These are phyloP conservation scores for Xenopus borealis DNA, from an alignment of 2,113 vertebrate species.

Conservation along the genomic window DNA sequence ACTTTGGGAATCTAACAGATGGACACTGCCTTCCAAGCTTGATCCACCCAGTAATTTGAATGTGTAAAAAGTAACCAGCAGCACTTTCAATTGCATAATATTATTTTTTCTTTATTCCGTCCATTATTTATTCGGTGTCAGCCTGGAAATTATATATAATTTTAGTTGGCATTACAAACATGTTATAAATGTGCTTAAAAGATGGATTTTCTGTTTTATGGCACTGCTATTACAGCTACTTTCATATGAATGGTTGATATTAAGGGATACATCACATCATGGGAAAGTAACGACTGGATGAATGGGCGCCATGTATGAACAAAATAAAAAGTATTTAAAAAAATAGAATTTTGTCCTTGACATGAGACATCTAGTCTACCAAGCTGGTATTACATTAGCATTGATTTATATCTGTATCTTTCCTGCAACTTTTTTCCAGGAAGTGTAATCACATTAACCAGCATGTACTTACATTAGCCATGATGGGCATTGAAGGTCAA, in stretches of 20 bases:
- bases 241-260: neutral
- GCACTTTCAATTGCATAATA: too few relatives aligned
- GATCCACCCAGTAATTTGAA: too few relatives aligned
- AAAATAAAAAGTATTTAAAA: conserved; percentile 3
- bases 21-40: too few relatives aligned
- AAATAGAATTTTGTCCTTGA: conserved; percentile 3
- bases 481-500: conserved; percentile 21
- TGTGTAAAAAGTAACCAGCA: too few relatives aligned
- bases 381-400: conserved; percentile 31
- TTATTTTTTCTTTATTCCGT: too few relatives aligned
- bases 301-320: neutral
- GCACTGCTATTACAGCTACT: neutral
- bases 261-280: neutral
- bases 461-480: conserved; percentile 24
- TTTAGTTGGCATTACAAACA: neutral
- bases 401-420: conserved; percentile 1
- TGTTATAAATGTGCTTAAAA: conserved; percentile 3
- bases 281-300: neutral
- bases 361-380: conserved; percentile 14
- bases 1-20: too few relatives aligned
- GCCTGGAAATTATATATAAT: too few relatives aligned
- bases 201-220: conserved; percentile 2
- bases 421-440: conserved; percentile 25
- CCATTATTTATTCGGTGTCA: too few relatives aligned
- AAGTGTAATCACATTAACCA: conserved; percentile 12